Conservation (phyloP, 2,797 vertebrate species). For the Botia almorhae region DNA sequence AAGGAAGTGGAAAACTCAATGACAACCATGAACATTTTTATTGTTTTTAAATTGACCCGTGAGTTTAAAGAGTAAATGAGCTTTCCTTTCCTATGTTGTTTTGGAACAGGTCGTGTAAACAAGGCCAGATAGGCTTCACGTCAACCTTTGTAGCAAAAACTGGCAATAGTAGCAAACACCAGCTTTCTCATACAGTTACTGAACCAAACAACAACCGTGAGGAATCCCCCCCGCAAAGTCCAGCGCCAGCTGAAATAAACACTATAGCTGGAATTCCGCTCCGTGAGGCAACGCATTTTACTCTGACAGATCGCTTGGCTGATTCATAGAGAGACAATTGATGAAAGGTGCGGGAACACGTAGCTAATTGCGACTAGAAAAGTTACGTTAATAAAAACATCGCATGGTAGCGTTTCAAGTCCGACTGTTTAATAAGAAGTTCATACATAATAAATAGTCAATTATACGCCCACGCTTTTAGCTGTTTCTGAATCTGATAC, state of each 20-base stretch:
- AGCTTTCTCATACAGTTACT: neutral
- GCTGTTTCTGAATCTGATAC: conserved; percentile 15
- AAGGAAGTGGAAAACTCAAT: neutral
- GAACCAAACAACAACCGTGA: neutral
- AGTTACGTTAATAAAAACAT: neutral
- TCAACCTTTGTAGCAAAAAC: neutral
- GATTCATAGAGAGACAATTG: conserved; percentile 12
- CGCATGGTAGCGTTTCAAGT: neutral
- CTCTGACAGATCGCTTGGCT: conserved; percentile 33
- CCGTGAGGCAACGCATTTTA: conserved; percentile 39
- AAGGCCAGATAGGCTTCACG: neutral
- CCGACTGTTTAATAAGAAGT: neutral
- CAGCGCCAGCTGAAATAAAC: conserved; percentile 20
- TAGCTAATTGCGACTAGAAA: conserved; percentile 22
- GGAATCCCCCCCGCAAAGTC: neutral
- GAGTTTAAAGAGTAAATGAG: neutral
- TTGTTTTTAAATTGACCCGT: conserved; percentile 10
- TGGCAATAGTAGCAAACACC: neutral
- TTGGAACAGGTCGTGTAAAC: neutral
- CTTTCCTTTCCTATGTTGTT: conserved; percentile 3
- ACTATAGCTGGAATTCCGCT: neutral
- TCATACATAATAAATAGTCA: neutral
- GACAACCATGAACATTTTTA: neutral
- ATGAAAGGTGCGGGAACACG: conserved; percentile 17
- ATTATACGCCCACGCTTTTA: conserved; percentile 13